Conservation (phyloP, 2,888 invertebrate genomes). For the Andrena trimmerana region DNA sequence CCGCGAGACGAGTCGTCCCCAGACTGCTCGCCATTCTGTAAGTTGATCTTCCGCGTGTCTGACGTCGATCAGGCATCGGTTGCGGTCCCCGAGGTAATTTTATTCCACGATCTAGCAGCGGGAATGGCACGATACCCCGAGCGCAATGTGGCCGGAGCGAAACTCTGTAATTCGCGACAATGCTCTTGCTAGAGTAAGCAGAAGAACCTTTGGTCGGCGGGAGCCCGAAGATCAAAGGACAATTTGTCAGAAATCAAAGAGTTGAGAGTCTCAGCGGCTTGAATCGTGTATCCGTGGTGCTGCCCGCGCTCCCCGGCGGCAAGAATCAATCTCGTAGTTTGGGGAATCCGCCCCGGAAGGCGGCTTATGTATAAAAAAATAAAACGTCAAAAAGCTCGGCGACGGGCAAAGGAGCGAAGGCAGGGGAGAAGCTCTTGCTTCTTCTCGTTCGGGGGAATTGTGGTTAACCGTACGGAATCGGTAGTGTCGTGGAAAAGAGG, state of each 20-base stretch:
- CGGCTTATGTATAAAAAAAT: slow-evolving; percentile 25
- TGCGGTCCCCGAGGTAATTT: background rate
- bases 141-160: background rate
- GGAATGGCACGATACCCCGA: background rate
- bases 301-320: background rate
- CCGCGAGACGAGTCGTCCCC: slow-evolving; percentile 1
- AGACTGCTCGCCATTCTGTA: slow-evolving; percentile 8
- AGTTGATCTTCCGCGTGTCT: slow-evolving; percentile 21
- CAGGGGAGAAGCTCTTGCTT: slow-evolving; percentile 44
- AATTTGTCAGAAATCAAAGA: too few species aligned
- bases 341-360: slow-evolving; percentile 27
- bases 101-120: background rate
- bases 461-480: slow-evolving; percentile 72
- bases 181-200: background rate
- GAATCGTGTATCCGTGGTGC: background rate
- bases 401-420: background rate
- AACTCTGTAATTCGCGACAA: slow-evolving; percentile 4
- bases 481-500: slow-evolving; percentile 68
- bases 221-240: too few species aligned
- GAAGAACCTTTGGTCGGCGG: too few species aligned
- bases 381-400: slow-evolving; percentile 26
- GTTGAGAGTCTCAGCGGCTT: background rate
- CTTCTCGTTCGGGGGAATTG: slow-evolving; percentile 61
- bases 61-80: slow-evolving; percentile 22
- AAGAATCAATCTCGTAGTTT: slow-evolving; percentile 25